Percentiles rank a stretch among this genome's conserved stretches.
Conservation (phyloP, 2,888 invertebrate species). For the Ormyrus pomaceus region DNA sequence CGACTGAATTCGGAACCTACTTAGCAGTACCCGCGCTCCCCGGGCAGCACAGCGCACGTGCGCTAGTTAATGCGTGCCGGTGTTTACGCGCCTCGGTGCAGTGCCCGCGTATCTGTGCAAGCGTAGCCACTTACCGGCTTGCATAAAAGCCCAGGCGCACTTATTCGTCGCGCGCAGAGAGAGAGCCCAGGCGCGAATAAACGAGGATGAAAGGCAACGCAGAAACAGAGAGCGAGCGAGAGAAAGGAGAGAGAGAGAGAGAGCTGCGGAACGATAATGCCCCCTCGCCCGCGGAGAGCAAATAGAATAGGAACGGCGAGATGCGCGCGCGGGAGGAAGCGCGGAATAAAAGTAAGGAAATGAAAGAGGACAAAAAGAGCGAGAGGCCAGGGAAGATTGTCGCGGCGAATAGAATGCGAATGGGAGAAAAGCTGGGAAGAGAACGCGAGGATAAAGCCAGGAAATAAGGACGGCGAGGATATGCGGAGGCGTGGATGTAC, state of each 20-base stretch:
- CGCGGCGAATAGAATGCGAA: conserved; percentile 50
- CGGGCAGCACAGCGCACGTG: too few relatives aligned
- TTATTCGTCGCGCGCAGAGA: background rate
- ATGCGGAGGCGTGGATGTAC: conserved; percentile 19
- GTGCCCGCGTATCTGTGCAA: conserved; percentile 10
- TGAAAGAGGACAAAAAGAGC: conserved; percentile 39
- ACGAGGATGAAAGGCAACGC: conserved; percentile 12
- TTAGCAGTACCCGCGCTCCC: too few relatives aligned
- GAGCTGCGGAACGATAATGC: conserved; percentile 26
- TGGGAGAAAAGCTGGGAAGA: conserved; percentile 44
- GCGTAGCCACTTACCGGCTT: conserved; percentile 4
- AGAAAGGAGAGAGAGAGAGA: conserved; percentile 13
- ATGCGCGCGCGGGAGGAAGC: conserved; percentile 19
- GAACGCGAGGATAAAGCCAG: conserved; percentile 44
- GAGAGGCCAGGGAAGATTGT: conserved; percentile 35
- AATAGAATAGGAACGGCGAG: conserved; percentile 37
- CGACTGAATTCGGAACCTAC: too few relatives aligned
- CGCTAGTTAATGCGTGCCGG: too few relatives aligned
- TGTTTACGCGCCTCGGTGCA: background rate
- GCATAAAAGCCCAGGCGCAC: conserved; percentile 8
- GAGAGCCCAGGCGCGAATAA: background rate
- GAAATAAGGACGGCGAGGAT: conserved; percentile 39
- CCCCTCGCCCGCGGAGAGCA: conserved; percentile 24
- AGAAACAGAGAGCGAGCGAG: conserved; percentile 1
- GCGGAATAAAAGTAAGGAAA: conserved; percentile 47